Evolutionary conservation across 2,113 vertebrate species (phyloP), one percentile per base, ranked within the genome.

Genomic region (Hydropotes inermis): DNA sequence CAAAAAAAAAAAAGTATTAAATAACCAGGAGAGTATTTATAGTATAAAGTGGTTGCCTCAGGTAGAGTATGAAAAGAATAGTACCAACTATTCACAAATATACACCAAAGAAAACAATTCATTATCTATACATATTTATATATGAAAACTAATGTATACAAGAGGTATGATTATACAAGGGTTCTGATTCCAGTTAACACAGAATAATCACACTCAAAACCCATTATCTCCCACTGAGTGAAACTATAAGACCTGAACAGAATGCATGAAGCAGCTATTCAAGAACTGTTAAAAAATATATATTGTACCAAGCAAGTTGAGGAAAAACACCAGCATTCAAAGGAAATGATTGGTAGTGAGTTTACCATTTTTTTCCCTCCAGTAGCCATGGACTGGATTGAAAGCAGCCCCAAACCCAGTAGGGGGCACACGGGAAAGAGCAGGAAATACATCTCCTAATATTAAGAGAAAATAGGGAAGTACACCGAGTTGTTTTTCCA

Each of bases 131-230:
- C 19, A 64, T 55, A 81, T 58, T 58, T 67, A 67, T 92, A 33
- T 82, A 74, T 76, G 45, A 92, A 97, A 87, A 93, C 45, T 55
- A 87, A 79, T 36, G 15, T 88, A 67, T 61, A 57, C 3, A 50
- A 43, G 36, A 11, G n/a, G 5, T 43, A 74, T 43, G 36, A 43
- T 43, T 74, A 60, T 60, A 61, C 85, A 55, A 61, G 28, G 5
- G 13, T 86, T 92, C 84, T 92, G 47, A 92, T 90, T 92, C 52
- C 54, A 91, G 28, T 74, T 84, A 95, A 85, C 52, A 67, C 74
- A 94, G 64, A 96, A 97, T 76, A 86, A 93, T 94, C 47, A 90
- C 67, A 89, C 2, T 85, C 30, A 84, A 84, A 84, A 84, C n/a
- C 43, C 87, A 88, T 70, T 88, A 43, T 57, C 61, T 84, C 57